Evolutionary conservation across 2,113 vertebrate genomes (phyloP), one percentile per base, ranked within the genome.

Genomic region (Nansenia antarctica): DNA sequence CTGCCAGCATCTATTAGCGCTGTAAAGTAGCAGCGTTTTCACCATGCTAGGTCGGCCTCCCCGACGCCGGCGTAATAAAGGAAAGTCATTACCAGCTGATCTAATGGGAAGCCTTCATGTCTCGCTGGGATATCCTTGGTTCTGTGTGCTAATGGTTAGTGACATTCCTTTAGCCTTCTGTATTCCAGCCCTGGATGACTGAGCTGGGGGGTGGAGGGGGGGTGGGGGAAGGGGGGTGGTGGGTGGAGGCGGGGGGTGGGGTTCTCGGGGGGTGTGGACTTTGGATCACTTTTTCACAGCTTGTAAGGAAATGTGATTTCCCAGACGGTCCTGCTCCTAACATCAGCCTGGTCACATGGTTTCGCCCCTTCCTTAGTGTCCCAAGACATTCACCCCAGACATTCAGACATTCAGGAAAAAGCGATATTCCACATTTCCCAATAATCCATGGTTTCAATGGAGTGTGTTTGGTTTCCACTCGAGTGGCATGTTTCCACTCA

Each of bases 281-380:
- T 60, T 80, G 73, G 82, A 79, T 89, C 62, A 32, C 78, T 87
- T 86, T n/a, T 87, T 84, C 74, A 79, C 84, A 80, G 78, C 29
- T 31, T 77, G 84, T 73, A 65, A 79, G 71, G 82, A 83, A 83
- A 89, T 85, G 65, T 74, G 78, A 86, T 79, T n/a, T 83, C 65
- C 68, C 65, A 67, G 73, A 57, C 72, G n/a, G 9, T 66, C 63
- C 66, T 70, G 76, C 76, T 83, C 80, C 77, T 73, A 77, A 80
- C 77, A 67, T 82, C 76, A 81, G 45, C 6, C 76, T 30, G 9
- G 80, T 73, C 75, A 39, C 18, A 42, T 66, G 73, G 68, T 68
- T 70, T 70, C 65, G 71, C 22, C n/a, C 14, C 58, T 12, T 2
- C 0, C 52, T 0, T 9, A 58, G 53, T 15, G 12, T 27, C 35